Evolutionary conservation across 1,140 invertebrate genomes (phyloP), one percentile per base, ranked within the genome.

Genomic region (Vanessa tameamea): DNA sequence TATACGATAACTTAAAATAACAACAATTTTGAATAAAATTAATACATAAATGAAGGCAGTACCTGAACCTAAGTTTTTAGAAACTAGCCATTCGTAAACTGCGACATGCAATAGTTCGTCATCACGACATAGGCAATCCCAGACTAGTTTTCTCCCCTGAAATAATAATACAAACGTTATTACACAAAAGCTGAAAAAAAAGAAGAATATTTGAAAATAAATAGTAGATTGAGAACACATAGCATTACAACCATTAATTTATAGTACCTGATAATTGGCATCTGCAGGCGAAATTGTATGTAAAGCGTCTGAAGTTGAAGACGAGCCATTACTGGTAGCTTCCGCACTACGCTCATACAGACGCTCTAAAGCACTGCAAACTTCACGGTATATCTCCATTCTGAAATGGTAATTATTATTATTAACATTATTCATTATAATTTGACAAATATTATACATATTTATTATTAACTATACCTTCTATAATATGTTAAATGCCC

Each of bases 1-100:
- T 47, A 64, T 64, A n/a, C 2, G 13, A 14, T 50, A 2, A 15
- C 13, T 13, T n/a, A 51, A 15, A n/a, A 7, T n/a, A n/a, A 51
- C 5, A 12, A 15, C 6, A 51, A 51, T 31, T 4, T 4, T 31
- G 6, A 4, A 51, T 14, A n/a, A 14, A 51, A 51, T 51, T 51
- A 15, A 37, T 43, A n/a, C 13, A 20, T 15, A 2, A n/a, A 15
- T 31, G 26, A 23, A 55, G 13, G 37, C 23, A 20, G 78, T 96
- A 95, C 90, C 90, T 77, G 90, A 85, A 31, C 90, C 89, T 16
- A 92, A 72, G 59, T 90, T 81, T 82, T 96, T 95, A 16, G 95
- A 95, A 48, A 99, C 95, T 87, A 99, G 94, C 98, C 99, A 99
- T 78, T 98, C 96, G 87, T 99, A 99, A 0, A 99, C 93, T 0